These are phyloP conservation scores for Sciurus carolinensis DNA, from an alignment of 2,797 vertebrate species.

Conservation along the genomic window DNA sequence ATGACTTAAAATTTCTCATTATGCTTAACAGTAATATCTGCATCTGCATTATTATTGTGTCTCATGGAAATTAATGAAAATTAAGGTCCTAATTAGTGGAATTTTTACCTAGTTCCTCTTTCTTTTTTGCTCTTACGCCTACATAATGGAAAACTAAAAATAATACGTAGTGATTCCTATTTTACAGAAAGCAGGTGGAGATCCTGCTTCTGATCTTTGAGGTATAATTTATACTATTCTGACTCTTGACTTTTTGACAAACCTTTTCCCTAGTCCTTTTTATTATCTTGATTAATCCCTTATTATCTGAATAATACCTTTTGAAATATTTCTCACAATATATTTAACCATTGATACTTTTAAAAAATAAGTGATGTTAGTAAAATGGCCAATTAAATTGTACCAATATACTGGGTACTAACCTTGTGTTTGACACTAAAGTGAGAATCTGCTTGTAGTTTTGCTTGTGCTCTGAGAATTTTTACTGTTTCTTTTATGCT, in stretches of 20 bases:
- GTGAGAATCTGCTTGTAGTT: not conserved
- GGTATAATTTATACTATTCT: constrained; percentile 7
- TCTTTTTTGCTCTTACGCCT: not conserved
- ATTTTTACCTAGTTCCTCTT: constrained; percentile 29
- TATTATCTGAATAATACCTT: not conserved
- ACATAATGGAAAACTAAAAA: constrained; percentile 10
- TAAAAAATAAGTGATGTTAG: not conserved
- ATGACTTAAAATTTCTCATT: not conserved
- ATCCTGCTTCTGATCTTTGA: constrained; percentile 1
- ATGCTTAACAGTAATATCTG: not conserved
- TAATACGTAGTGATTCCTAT: not conserved
- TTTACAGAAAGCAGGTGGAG: not conserved
- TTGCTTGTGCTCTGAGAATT: constrained; percentile 31
- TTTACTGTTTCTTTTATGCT: not conserved
- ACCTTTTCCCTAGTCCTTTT: not conserved
- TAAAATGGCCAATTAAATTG: constrained; percentile 1
- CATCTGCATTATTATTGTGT: not conserved
- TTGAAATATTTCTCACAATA: constrained; percentile 34
- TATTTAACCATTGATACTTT: not conserved
- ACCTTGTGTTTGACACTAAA: not conserved
- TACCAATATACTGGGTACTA: not conserved
- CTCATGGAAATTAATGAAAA: constrained; percentile 29
- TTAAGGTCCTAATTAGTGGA: not conserved
- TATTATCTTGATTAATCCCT: not conserved
- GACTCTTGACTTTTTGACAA: not conserved